A percentile compares a stretch with the other conserved stretches of the same genome.
These are phyloP conservation scores for Drosophila carrolli DNA, from an alignment of 1,140 invertebrate species.

Conservation along the genomic window DNA sequence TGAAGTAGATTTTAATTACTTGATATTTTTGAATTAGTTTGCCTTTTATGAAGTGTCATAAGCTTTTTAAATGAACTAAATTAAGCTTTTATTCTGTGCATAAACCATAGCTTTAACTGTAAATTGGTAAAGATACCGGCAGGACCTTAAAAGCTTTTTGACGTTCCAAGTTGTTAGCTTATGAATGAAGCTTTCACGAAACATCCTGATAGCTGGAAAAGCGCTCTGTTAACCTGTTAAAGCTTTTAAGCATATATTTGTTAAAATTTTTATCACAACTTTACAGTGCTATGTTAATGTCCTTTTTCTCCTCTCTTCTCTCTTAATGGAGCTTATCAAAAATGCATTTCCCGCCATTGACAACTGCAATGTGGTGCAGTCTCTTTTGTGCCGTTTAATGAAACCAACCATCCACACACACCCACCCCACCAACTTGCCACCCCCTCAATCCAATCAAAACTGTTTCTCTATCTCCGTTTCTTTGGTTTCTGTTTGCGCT, in stretches of 20 bases:
- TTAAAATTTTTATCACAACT: background rate
- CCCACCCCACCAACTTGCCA: background rate
- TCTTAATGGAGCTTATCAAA: slow-evolving; percentile 32
- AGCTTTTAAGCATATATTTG: background rate
- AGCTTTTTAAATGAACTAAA: background rate
- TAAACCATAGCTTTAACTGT: background rate
- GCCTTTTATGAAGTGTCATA: background rate
- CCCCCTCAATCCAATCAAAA: slow-evolving; percentile 7
- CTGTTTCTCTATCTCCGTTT: slow-evolving; percentile 4
- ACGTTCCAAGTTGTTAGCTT: background rate
- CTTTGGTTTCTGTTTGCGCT: slow-evolving; percentile 30
- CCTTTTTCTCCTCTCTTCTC: background rate
- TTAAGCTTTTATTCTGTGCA: background rate
- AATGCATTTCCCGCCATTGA: slow-evolving; percentile 43
- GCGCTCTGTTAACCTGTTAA: background rate
- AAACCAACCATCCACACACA: slow-evolving; percentile 1
- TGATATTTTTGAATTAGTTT: too few species aligned
- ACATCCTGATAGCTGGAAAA: background rate
- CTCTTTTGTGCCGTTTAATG: slow-evolving; percentile 20
- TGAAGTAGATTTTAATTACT: too few species aligned
- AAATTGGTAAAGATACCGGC: background rate
- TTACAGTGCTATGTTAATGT: slow-evolving; percentile 4
- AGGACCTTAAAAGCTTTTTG: background rate
- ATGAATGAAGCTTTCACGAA: background rate
- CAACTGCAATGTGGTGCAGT: slow-evolving; percentile 29